A percentile compares a stretch with the other conserved stretches of the same genome.
Conservation (phyloP, 2,113 vertebrate species). For the Seriola rivoliana region DNA sequence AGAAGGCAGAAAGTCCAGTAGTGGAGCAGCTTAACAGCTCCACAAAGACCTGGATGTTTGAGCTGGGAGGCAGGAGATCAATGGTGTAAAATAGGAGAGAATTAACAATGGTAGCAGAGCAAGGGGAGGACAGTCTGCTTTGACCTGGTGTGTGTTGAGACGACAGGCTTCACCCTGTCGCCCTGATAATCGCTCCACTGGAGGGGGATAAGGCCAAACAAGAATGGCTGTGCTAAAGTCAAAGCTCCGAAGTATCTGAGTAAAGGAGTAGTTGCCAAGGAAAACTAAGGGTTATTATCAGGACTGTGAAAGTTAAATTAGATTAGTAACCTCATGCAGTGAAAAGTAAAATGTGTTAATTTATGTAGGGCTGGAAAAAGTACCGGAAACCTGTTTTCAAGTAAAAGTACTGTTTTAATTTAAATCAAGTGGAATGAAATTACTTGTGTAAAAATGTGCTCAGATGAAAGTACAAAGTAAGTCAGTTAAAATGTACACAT, state of each 20-base stretch:
- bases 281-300: constrained; percentile 2
- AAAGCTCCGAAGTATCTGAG: constrained; percentile 37
- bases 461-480: too few relatives aligned
- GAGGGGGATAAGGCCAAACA: constrained; percentile 42
- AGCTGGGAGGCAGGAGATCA: constrained; percentile 75
- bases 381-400: background rate
- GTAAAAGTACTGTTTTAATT: background rate
- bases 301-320: background rate
- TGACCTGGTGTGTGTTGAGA: constrained; percentile 67
- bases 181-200: constrained; percentile 58
- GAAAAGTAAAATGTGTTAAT: background rate
- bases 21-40: constrained; percentile 71
- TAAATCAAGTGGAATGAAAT: background rate
- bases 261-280: constrained; percentile 11
- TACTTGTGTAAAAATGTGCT: background rate
- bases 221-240: constrained; percentile 44
- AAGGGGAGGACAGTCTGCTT: constrained; percentile 59
- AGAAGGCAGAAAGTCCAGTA: constrained; percentile 64
- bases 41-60: constrained; percentile 69
- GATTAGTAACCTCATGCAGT: background rate
- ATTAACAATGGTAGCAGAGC: constrained; percentile 72
- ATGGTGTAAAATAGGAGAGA: constrained; percentile 78
- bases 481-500: too few relatives aligned
- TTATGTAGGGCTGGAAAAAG: background rate
- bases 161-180: constrained; percentile 48